A percentile compares a stretch with the other conserved stretches of the same genome.
phyloP scores from a whole-genome alignment of 2,113 vertebrate species.

The Micronycteris hirsuta region DNA sequence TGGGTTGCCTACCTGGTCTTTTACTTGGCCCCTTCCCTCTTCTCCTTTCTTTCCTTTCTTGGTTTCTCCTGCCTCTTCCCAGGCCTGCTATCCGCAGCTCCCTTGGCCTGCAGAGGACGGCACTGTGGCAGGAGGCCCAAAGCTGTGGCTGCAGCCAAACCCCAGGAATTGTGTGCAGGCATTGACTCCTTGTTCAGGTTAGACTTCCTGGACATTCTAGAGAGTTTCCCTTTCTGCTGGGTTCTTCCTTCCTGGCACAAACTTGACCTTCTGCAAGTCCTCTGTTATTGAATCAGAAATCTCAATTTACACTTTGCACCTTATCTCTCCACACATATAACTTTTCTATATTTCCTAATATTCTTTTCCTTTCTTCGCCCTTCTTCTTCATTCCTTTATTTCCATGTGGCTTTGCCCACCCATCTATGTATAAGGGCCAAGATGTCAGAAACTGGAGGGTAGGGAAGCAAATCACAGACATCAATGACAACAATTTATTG shows the following conservation, averaged over 20 bases:
- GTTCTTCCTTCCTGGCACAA: neutral
- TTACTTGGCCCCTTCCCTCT: neutral
- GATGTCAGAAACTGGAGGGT: neutral
- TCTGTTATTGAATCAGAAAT: neutral
- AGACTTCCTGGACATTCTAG: neutral
- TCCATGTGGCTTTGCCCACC: neutral
- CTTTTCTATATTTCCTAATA: neutral
- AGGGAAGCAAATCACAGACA: neutral
- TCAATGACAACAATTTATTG: neutral
- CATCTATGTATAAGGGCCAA: neutral
- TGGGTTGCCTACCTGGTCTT: neutral
- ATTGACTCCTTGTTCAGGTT: neutral
- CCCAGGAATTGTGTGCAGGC: neutral
- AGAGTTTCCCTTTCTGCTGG: neutral
- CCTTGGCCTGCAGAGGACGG: neutral
- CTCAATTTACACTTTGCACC: neutral
- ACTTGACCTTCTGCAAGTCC: neutral
- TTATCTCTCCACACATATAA: neutral
- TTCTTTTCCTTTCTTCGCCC: neutral
- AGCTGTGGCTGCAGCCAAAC: neutral
- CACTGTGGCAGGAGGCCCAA: neutral
- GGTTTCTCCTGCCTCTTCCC: neutral
- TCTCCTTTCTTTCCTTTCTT: neutral
- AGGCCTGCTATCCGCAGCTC: neutral
- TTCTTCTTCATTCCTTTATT: neutral